phyloP scores from a whole-genome alignment of 2,113 vertebrate genomes.

The Muntiacus muntjak region DNA sequence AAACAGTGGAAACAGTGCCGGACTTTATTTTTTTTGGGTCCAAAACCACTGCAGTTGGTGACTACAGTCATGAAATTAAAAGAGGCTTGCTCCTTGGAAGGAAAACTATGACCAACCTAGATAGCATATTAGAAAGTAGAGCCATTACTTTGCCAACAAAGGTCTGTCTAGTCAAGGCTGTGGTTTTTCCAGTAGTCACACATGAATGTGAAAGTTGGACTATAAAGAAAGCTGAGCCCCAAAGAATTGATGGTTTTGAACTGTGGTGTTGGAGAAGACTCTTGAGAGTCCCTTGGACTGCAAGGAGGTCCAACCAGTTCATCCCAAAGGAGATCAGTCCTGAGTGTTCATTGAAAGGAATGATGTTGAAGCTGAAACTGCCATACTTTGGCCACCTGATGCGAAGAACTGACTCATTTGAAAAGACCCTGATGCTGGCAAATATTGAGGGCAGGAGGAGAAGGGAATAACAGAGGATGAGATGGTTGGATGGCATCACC shows the following conservation, averaged over 20 bases:
- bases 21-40: background rate
- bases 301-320: background rate
- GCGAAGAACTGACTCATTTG: background rate
- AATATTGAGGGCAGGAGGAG: background rate
- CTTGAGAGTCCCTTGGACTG: background rate
- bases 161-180: background rate
- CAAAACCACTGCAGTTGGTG: background rate
- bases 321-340: background rate
- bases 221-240: background rate
- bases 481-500: background rate
- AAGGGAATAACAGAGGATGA: background rate
- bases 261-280: background rate
- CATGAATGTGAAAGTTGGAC: background rate
- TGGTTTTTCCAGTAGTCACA: background rate
- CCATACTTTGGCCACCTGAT: background rate
- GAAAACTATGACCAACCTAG: background rate
- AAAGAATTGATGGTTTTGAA: background rate
- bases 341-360: background rate
- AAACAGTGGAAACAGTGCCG: background rate
- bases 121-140: background rate
- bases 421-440: background rate
- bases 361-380: background rate
- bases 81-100: accelerated
- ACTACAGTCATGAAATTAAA: background rate
- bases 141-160: background rate